Conservation (phyloP, 2,797 vertebrate species). For the Danio jaintianensis region DNA sequence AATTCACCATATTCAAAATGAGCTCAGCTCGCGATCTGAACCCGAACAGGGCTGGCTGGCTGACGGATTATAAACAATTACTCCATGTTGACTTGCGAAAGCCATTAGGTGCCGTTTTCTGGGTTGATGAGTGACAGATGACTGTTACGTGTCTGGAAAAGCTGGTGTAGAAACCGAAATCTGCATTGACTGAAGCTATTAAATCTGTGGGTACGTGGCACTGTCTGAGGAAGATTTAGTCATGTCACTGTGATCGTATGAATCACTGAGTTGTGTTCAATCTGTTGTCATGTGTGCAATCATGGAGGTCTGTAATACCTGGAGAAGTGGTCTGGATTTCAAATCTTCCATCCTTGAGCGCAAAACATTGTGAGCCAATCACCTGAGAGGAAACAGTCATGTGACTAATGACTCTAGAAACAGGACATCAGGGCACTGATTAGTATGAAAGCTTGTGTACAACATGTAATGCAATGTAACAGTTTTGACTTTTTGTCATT, state of each 20-base stretch:
- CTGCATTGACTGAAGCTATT: background rate
- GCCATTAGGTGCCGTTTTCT: conserved; percentile 60
- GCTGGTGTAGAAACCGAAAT: conserved; percentile 28
- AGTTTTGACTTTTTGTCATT: no score
- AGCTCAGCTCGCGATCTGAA: conserved; percentile 65
- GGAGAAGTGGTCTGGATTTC: background rate
- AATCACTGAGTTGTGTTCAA: background rate
- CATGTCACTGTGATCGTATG: background rate
- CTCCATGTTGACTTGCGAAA: conserved; percentile 64
- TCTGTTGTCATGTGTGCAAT: background rate
- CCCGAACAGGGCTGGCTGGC: conserved; percentile 32
- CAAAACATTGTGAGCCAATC: background rate
- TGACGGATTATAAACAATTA: conserved; percentile 58
- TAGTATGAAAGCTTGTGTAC: background rate
- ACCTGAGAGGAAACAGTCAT: background rate
- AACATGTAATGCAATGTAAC: no score
- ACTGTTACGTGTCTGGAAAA: conserved; percentile 33
- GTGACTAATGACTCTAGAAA: background rate
- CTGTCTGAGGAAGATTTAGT: background rate
- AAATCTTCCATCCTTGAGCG: background rate
- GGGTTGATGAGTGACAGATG: conserved; percentile 43
- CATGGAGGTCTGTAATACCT: background rate
- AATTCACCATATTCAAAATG: conserved; percentile 68
- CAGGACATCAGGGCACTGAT: background rate
- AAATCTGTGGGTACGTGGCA: conserved; percentile 20